phyloP scores from a whole-genome alignment of 2,113 vertebrate genomes.

The Tragulus kanchil region DNA sequence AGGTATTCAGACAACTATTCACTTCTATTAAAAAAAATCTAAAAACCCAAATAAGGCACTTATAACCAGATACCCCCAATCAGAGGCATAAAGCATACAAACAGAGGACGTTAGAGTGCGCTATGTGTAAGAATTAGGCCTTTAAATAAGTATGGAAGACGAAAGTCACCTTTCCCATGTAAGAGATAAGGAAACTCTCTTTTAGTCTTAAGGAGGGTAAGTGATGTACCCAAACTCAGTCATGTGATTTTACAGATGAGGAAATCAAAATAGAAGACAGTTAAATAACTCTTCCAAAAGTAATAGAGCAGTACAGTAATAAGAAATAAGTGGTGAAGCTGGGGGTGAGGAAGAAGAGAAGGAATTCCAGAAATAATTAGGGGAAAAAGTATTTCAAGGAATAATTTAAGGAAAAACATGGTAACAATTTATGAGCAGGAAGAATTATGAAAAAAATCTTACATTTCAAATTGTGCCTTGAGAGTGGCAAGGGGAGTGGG shows the following conservation, averaged over 20 bases:
- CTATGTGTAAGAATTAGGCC: background rate
- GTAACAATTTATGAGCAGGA: background rate
- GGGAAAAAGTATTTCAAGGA: background rate
- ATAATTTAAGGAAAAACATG: background rate
- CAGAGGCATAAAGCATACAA: background rate
- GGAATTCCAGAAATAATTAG: background rate
- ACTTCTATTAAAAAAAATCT: background rate
- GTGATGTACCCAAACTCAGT: background rate
- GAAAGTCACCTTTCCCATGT: background rate
- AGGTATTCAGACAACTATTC: background rate
- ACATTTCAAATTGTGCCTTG: background rate
- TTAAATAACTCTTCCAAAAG: constrained; percentile 1
- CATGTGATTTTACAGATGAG: background rate
- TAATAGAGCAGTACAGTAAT: background rate
- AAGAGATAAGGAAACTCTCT: background rate
- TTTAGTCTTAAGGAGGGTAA: background rate
- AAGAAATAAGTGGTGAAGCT: background rate
- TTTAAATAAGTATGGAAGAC: background rate
- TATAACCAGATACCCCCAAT: background rate
- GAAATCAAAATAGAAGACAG: background rate
- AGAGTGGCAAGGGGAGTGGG: background rate
- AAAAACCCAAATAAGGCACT: background rate
- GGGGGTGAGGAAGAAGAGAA: background rate
- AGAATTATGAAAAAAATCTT: background rate
- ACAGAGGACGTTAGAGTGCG: background rate